Evolutionary conservation across 2,113 vertebrate genomes (phyloP), one percentile per base, ranked within the genome.

Genomic region (Seriola rivoliana): DNA sequence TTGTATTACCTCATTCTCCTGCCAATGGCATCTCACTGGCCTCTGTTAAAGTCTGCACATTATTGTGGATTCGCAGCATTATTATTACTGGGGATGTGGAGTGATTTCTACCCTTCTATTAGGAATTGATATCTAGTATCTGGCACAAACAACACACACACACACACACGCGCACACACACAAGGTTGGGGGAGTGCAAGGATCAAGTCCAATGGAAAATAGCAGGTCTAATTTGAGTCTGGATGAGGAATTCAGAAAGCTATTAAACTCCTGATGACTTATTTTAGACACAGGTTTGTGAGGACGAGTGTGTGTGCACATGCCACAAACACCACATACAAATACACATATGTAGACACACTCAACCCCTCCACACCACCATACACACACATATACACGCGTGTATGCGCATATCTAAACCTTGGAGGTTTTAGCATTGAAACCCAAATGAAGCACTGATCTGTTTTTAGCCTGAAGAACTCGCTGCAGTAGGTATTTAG

Each of bases 1-100:
- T 90, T 89, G 85, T 87, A 91, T 90, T 65, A 84, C 82, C 85
- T 89, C 82, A 87, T 81, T 87, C 84, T 77, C 50, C 50, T 70
- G 71, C 83, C 87, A 75, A 42, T 77, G 71, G 66, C 89, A 50
- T 71, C 57, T 73, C 81, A 38, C 63, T 67, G 52, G 71, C 79
- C 77, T 71, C 73, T 44, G 58, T 73, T 75, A 38, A 78, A 86
- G 75, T 68, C 59, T 17, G 57, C 85, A 84, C 81, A 82, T 89
- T 83, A 89, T 62, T 72, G 85, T 46, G 81, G 78, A 80, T 82
- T 68, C 48, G 19, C 69, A 55, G 66, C 75, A 29, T 84, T 88
- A 65, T 91, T 84, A 90, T 84, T 77, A 81, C 71, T 54, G 0
- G 25, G 50, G 77, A 80, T 29, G 44, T 72, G 29, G 77, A 83